Base-by-base conservation (phyloP, 2,797 vertebrate genomes). In the Pseudochromis fuscus region DNA sequence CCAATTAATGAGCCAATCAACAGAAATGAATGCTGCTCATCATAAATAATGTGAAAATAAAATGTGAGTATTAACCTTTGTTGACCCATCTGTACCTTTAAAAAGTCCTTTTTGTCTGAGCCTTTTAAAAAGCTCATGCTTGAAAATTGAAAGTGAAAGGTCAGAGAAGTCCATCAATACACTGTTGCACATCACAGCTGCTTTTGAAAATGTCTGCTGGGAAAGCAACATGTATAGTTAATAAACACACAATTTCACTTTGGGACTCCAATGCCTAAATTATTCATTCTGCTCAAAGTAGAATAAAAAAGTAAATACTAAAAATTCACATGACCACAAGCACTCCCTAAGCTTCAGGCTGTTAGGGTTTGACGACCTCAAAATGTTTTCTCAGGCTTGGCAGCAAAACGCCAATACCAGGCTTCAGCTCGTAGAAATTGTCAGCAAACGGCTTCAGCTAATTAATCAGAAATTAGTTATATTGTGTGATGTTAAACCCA, bases 401-500 rank as follows among this genome's bases (percentile, higher is more conserved):
- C 63, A 52, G 4, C 37, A 28, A 51, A 61, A 33, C 2, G 13
- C 11, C 3, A 15, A 10, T 7, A 16, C 28, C 21, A 4, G 12
- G 23, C 48, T 56, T 27, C 27, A 35, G 16, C 10, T 51, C 37
- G 18, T 16, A 37, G 25, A 35, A 15, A 57, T 48, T 49, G 51
- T 48, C 31, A 38, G 28, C 69, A 56, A 45, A 25, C 44, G 33
- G 38, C 19, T 37, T 66, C 18, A 23, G n/a, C 74, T 31, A 4
- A 25, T 72, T 73, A 19, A 31, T 59, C 16, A 48, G 5, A 30
- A 48, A 15, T 58, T 18, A 37, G 13, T 65, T 57, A 60, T 44
- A 45, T 38, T 62, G 40, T 63, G 30, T 78, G 24, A 49, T 66
- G 48, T 52, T 49, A 67, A 67, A 7, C 18, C 38, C 65, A 52